A percentile compares a stretch with the other conserved stretches of the same genome.
Conservation (phyloP, 2,888 invertebrate genomes). For the Pandemis heparana region DNA sequence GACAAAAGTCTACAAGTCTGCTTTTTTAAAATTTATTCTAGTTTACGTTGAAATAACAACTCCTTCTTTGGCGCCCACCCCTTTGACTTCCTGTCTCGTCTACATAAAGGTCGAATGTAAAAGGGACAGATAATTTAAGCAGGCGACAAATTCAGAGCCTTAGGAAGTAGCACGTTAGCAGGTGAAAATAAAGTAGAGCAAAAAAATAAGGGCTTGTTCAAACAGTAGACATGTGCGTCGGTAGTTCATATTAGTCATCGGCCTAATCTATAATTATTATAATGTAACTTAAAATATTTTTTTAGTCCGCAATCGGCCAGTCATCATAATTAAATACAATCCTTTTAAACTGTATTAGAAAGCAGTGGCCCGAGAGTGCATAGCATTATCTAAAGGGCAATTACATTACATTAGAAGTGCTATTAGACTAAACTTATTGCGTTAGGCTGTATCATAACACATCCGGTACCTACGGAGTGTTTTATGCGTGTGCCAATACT, state of each 20-base stretch:
- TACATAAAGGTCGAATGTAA: neutral
- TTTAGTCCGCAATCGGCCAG: constrained; percentile 66
- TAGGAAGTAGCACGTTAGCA: constrained; percentile 27
- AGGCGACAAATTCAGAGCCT: neutral
- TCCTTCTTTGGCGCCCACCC: no score
- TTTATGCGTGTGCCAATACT: constrained; percentile 12
- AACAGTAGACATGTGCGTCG: constrained; percentile 43
- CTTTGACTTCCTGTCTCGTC: neutral
- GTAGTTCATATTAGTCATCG: constrained; percentile 57
- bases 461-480: constrained; percentile 24
- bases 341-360: constrained; percentile 68
- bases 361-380: constrained; percentile 57
- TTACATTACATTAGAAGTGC: constrained; percentile 59
- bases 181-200: constrained; percentile 33
- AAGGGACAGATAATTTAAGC: neutral
- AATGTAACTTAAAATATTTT: constrained; percentile 75
- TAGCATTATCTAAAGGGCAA: constrained; percentile 55
- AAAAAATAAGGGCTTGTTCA: constrained; percentile 29
- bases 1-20: no score
- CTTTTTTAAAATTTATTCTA: no score
- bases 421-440: constrained; percentile 50
- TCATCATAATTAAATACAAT: constrained; percentile 79
- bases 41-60: no score
- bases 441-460: constrained; percentile 28
- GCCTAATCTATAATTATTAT: constrained; percentile 75